phyloP scores from a whole-genome alignment of 2,797 vertebrate genomes.

The Heteromormyrus szaboi region DNA sequence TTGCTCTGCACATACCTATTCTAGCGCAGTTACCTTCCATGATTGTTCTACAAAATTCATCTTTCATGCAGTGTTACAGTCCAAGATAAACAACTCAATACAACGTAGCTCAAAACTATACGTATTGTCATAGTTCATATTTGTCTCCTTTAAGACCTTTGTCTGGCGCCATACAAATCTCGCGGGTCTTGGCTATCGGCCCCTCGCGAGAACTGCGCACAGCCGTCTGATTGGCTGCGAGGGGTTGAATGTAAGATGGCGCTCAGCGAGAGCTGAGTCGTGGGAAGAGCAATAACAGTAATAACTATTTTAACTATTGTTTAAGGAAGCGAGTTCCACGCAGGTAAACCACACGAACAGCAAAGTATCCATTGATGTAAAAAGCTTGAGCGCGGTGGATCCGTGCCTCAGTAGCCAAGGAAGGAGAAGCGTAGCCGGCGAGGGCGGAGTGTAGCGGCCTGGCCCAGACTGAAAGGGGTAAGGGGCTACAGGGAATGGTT shows the following conservation, averaged over 20 bases:
- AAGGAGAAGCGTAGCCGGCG: constrained; percentile 9
- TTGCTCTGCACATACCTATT: background rate
- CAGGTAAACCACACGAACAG: constrained; percentile 4
- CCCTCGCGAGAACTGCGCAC: constrained; percentile 59
- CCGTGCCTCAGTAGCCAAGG: background rate
- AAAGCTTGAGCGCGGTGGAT: background rate
- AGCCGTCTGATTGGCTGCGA: constrained; percentile 68
- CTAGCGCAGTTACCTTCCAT: background rate
- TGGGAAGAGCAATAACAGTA: constrained; percentile 53
- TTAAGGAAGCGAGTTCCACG: constrained; percentile 7
- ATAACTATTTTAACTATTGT: constrained; percentile 19
- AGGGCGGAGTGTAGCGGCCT: constrained; percentile 21
- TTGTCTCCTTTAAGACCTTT: constrained; percentile 68
- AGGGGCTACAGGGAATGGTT: constrained; percentile 16
- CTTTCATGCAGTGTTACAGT: background rate
- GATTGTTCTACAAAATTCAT: background rate
- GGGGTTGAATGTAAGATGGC: constrained; percentile 87
- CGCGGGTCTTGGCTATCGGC: constrained; percentile 46
- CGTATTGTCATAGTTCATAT: background rate
- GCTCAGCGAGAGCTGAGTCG: constrained; percentile 79
- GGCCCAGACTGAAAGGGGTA: constrained; percentile 47
- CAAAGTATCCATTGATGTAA: background rate
- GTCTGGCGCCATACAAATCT: constrained; percentile 24
- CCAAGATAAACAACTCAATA: background rate
- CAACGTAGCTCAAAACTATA: background rate